Conservation (phyloP, 2,888 invertebrate genomes). For the Xylota sylvarum region DNA sequence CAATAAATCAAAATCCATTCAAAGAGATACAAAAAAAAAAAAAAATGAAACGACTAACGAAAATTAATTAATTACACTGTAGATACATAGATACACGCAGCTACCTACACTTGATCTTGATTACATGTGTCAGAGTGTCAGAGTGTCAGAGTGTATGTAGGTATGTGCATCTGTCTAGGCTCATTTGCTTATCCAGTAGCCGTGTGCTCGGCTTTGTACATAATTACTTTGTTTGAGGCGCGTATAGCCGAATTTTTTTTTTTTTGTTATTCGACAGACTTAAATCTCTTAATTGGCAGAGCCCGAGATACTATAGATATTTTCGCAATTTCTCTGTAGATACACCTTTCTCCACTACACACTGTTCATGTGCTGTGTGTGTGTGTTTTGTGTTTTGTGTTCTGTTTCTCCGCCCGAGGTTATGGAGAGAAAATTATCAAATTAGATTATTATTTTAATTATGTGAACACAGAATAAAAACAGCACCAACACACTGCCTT, state of each 20-base stretch:
- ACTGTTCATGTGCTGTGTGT: not conserved
- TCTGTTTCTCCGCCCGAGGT: slow-evolving; percentile 7
- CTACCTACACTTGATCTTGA: slow-evolving; percentile 8
- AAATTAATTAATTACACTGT: slow-evolving; percentile 46
- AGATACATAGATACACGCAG: slow-evolving; percentile 8
- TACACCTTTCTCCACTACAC: not conserved
- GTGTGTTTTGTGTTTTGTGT: not conserved
- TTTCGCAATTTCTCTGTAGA: slow-evolving; percentile 21
- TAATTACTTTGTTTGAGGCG: not conserved
- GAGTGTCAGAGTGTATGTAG: not conserved
- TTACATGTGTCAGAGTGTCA: slow-evolving; percentile 4
- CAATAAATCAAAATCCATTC: slow-evolving; percentile 60
- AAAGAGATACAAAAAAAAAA: slow-evolving; percentile 2
- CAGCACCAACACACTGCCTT: not conserved
- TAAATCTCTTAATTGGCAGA: slow-evolving; percentile 26
- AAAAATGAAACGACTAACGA: not conserved
- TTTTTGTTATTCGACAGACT: not conserved
- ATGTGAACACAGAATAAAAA: slow-evolving; percentile 49
- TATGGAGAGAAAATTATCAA: slow-evolving; percentile 52
- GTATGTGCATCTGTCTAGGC: not conserved
- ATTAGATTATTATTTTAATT: slow-evolving; percentile 67
- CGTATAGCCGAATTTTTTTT: not conserved
- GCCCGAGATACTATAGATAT: slow-evolving; percentile 19
- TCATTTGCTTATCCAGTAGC: not conserved
- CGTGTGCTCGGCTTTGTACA: not conserved